Base-by-base conservation (phyloP, 2,797 vertebrate species). In the Peromyscus eremicus region DNA sequence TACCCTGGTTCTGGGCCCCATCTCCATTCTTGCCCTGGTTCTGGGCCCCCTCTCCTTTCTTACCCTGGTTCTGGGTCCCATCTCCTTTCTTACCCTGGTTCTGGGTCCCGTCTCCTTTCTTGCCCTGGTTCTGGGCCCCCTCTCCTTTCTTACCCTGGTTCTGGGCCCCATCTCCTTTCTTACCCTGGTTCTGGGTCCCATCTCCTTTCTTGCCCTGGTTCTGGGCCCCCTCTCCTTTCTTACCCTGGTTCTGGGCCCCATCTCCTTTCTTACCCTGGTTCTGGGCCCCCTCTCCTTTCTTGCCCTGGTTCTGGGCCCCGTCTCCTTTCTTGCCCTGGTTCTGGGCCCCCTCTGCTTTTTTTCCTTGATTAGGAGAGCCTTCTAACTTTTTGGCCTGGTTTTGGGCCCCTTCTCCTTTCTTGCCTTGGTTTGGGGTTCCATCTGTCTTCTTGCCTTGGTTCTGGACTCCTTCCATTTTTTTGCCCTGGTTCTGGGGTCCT, bases 91-190 rank as follows among this genome's bases (percentile, higher is more conserved):
- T 98, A 81, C 85, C 0, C 0, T 96, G 29, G 19, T 87, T 91
- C 0, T 0, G 73, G 9, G 55, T 0, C 0, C 77, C 93, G n/a
- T 98, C 98, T 0, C 3, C 40, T 89, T 98, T 99, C 96, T 98
- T 99, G 52, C 91, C 1, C 0, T 96, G 29, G 19, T 87, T 91
- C 0, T 0, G 73, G 9, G 55, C 0, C 0, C 77, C 93, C n/a
- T 98, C 98, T 0, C 3, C 40, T 89, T 98, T 99, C 96, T 98
- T 99, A 52, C 91, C 2, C 0, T 96, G 29, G 19, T 87, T 91
- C 0, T 0, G 73, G 9, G 55, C 0, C 0, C 70, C 93, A n/a
- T 98, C 98, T 0, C 3, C 40, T 88, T 98, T 99, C 96, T 98
- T 99, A 57, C 91, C 2, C 0, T 96, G 29, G 19, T 87, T 91